Conservation (phyloP, 2,797 vertebrate genomes). For the Pseudochromis fuscus region DNA sequence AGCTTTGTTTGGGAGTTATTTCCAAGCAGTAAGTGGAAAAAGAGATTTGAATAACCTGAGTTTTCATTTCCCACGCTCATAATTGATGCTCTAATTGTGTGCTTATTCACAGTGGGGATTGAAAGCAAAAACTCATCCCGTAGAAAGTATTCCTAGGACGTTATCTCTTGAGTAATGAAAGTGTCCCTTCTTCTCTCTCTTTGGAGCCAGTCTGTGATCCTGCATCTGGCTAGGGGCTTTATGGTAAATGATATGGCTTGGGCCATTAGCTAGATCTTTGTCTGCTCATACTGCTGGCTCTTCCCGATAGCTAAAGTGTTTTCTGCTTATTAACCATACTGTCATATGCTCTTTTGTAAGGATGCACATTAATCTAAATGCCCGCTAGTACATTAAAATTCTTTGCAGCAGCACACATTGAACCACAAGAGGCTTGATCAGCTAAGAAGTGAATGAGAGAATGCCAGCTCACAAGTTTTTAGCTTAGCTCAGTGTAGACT, state of each 20-base stretch:
- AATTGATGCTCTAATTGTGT: conserved; percentile 58
- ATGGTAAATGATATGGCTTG: conserved; percentile 70
- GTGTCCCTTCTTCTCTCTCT: conserved; percentile 47
- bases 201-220: conserved; percentile 50
- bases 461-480: conserved; percentile 54
- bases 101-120: conserved; percentile 41
- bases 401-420: conserved; percentile 46
- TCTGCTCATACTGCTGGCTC: conserved; percentile 69
- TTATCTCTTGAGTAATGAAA: conserved; percentile 68
- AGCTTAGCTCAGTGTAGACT: conserved; percentile 67
- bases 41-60: conserved; percentile 49
- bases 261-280: conserved; percentile 75
- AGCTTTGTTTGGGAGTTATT: conserved; percentile 43
- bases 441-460: conserved; percentile 60
- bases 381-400: conserved; percentile 60
- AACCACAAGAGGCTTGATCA: conserved; percentile 60
- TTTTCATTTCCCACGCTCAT: conserved; percentile 55
- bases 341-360: conserved; percentile 72
- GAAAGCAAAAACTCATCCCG: conserved; percentile 42
- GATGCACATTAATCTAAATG: conserved; percentile 70
- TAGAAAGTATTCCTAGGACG: conserved; percentile 52
- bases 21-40: conserved; percentile 47
- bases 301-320: conserved; percentile 69
- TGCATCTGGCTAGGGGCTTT: conserved; percentile 47
- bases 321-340: conserved; percentile 75